Conservation (phyloP, 2,113 vertebrate species). For the Seriola aureovittata region DNA sequence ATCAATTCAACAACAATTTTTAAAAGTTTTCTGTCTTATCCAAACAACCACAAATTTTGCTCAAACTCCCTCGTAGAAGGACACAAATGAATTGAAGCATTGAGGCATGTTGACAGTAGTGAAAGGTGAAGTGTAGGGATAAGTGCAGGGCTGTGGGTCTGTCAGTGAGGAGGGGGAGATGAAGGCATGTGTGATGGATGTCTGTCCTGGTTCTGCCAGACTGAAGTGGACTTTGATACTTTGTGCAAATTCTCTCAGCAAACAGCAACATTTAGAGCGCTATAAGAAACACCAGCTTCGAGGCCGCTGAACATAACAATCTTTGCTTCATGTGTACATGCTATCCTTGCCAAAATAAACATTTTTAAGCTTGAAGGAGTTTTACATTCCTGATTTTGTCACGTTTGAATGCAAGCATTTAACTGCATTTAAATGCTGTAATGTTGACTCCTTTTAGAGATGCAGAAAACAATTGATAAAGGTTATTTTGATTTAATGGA, state of each 20-base stretch:
- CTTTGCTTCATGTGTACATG: slow-evolving; percentile 6
- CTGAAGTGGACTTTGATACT: slow-evolving; percentile 63
- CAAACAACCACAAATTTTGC: too few relatives aligned
- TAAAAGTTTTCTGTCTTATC: too few relatives aligned
- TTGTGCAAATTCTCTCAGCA: slow-evolving; percentile 81
- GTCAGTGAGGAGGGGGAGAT: slow-evolving; percentile 13
- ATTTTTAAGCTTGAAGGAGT: not conserved
- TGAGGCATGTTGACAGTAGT: too few relatives aligned
- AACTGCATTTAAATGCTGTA: not conserved
- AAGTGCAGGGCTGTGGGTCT: not conserved
- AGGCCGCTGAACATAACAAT: slow-evolving; percentile 11
- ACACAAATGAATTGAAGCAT: too few relatives aligned
- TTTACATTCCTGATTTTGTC: not conserved
- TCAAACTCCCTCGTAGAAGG: too few relatives aligned
- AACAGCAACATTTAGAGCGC: slow-evolving; percentile 70
- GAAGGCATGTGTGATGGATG: slow-evolving; percentile 45
- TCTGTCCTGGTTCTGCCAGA: slow-evolving; percentile 48
- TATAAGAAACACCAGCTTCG: not conserved
- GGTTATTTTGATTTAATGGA: slow-evolving; percentile 11
- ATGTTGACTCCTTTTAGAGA: not conserved
- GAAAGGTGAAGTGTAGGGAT: not conserved
- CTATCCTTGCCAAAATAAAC: not conserved
- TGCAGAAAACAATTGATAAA: not conserved
- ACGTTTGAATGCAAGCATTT: not conserved
- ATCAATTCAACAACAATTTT: too few relatives aligned